A percentile compares a stretch with the other conserved stretches of the same genome.
Conservation (phyloP, 1,140 invertebrate species). For the Drosophila varians region DNA sequence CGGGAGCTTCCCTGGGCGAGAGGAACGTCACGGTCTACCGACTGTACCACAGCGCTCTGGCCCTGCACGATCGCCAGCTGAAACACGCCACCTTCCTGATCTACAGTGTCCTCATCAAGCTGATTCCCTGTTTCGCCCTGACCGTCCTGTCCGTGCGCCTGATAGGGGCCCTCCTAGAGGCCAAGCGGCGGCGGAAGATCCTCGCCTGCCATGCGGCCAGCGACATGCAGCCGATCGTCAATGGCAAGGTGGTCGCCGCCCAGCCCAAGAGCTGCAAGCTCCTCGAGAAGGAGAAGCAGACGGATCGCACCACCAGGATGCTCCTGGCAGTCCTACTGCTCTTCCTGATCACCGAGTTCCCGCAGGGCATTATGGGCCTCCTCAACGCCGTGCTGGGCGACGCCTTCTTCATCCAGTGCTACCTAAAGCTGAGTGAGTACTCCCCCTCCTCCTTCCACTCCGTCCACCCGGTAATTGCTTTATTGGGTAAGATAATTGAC, state of each 20-base stretch:
- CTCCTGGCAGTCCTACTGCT: constrained; percentile 94
- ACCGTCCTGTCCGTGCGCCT: constrained; percentile 91
- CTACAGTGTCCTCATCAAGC: constrained; percentile 93
- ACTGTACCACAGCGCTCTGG: constrained; percentile 64
- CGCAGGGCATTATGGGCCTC: constrained; percentile 93
- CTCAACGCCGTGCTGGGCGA: constrained; percentile 89
- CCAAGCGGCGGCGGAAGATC: constrained; percentile 90
- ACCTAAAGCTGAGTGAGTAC: constrained; percentile 87
- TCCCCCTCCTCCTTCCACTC: not conserved
- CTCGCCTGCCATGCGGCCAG: constrained; percentile 85
- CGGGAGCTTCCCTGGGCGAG: constrained; percentile 2
- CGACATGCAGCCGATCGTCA: constrained; percentile 84
- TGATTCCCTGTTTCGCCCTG: constrained; percentile 92
- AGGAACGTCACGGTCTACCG: constrained; percentile 75
- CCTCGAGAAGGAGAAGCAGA: constrained; percentile 88
- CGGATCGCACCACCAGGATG: constrained; percentile 96
- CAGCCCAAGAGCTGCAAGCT: constrained; percentile 84
- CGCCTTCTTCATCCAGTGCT: constrained; percentile 90
- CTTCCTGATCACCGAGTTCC: constrained; percentile 94
- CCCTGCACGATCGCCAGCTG: constrained; percentile 62
- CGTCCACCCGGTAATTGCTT: constrained; percentile 19
- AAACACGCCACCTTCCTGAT: constrained; percentile 91
- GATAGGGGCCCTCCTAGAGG: constrained; percentile 90
- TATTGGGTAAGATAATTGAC: constrained; percentile 44
- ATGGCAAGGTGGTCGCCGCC: constrained; percentile 73